Percentiles rank a stretch among this genome's conserved stretches.
phyloP scores from a whole-genome alignment of 2,888 invertebrate species.

The Timema cristinae region DNA sequence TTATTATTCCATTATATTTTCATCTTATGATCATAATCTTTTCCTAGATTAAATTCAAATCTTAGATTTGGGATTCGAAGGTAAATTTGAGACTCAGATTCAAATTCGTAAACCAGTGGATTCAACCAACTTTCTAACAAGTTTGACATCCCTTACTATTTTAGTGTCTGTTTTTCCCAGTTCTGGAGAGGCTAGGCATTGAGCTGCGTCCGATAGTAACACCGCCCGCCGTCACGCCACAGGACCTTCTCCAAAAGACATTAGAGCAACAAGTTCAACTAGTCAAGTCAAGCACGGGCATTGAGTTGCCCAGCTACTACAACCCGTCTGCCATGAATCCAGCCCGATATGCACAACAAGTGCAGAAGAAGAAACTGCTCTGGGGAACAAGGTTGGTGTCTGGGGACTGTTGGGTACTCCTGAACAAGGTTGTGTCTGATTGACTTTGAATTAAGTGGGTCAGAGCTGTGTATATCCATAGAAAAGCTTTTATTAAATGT shows the following conservation, averaged over 20 bases:
- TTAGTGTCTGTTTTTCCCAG: constrained; percentile 25
- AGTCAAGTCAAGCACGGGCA: constrained; percentile 45
- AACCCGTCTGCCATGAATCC: constrained; percentile 72
- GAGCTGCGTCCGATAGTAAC: constrained; percentile 44
- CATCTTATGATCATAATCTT: too few relatives aligned
- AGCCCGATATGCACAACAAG: constrained; percentile 79
- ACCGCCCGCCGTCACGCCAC: constrained; percentile 53
- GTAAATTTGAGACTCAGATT: too few relatives aligned
- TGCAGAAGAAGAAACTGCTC: constrained; percentile 86
- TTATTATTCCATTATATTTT: too few relatives aligned
- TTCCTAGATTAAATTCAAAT: too few relatives aligned
- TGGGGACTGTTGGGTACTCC: constrained; percentile 1
- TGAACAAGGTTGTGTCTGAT: too few relatives aligned
- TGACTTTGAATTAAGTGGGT: too few relatives aligned
- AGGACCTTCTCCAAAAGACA: constrained; percentile 50
- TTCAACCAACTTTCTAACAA: too few relatives aligned
- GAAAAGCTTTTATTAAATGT: constrained; percentile 4
- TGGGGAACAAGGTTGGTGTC: constrained; percentile 71
- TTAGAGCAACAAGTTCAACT: constrained; percentile 45
- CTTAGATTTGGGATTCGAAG: too few relatives aligned
- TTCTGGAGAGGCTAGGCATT: constrained; percentile 38
- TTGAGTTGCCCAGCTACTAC: constrained; percentile 64
- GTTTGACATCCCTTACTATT: too few relatives aligned
- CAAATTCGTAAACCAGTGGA: too few relatives aligned
- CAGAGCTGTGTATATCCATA: constrained; percentile 11